A percentile compares a stretch with the other conserved stretches of the same genome.
phyloP scores from a whole-genome alignment of 2,113 vertebrate species.

The Sarotherodon lohbergeri region DNA sequence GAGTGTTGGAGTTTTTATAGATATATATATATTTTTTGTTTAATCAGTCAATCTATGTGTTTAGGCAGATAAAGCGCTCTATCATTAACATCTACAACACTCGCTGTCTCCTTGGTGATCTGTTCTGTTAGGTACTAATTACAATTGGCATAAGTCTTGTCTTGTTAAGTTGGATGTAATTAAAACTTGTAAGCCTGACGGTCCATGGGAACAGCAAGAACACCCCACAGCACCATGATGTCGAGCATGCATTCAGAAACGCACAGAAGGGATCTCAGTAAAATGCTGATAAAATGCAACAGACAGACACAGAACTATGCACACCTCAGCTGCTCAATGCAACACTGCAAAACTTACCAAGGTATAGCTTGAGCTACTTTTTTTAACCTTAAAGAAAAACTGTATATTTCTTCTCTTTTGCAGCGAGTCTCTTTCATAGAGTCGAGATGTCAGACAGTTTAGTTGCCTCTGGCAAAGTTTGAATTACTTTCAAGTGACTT shows the following conservation, averaged over 20 bases:
- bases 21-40: not conserved
- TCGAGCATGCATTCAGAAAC: not conserved
- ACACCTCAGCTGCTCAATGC: not conserved
- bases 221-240: not conserved
- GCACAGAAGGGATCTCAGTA: not conserved
- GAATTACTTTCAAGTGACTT: constrained; percentile 68
- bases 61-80: not conserved
- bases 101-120: not conserved
- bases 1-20: not conserved
- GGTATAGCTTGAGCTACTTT: not conserved
- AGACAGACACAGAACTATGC: not conserved
- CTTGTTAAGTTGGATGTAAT: not conserved
- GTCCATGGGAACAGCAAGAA: not conserved
- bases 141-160: not conserved
- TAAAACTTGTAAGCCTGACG: not conserved
- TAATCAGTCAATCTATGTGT: not conserved
- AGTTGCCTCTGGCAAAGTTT: constrained; percentile 46
- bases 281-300: not conserved
- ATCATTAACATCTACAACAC: not conserved
- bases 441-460: constrained; percentile 40
- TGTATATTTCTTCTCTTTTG: not conserved
- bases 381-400: not conserved
- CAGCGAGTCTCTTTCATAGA: constrained; percentile 1
- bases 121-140: not conserved
- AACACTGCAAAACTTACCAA: not conserved